These are phyloP conservation scores for Oostethus manadensis DNA, from an alignment of 2,113 vertebrate species.

Conservation along the genomic window DNA sequence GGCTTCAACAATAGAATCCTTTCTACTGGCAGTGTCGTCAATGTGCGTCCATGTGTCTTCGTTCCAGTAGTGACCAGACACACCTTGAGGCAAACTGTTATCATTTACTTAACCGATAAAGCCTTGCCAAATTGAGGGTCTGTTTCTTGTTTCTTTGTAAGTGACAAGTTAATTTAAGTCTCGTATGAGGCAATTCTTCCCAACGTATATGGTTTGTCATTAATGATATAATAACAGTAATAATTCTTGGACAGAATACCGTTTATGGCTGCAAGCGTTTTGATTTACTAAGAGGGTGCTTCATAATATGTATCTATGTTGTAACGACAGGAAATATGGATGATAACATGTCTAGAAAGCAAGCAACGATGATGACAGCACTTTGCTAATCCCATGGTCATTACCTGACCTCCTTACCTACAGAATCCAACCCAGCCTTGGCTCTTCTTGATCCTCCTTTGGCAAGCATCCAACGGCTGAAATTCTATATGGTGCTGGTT, in stretches of 20 bases:
- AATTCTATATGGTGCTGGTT: constrained; percentile 81
- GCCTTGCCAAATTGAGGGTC: constrained; percentile 37
- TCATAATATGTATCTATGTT: constrained; percentile 24
- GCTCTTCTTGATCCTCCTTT: constrained; percentile 48
- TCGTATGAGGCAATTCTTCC: constrained; percentile 26
- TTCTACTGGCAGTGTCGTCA: constrained; percentile 57
- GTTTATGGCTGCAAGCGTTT: constrained; percentile 24
- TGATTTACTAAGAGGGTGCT: constrained; percentile 41
- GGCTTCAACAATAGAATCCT: constrained; percentile 66
- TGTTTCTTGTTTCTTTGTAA: constrained; percentile 35
- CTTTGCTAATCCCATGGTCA: constrained; percentile 24
- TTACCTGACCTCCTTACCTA: constrained; percentile 44
- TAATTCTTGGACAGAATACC: constrained; percentile 37
- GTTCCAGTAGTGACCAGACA: constrained; percentile 48
- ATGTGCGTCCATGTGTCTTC: constrained; percentile 37
- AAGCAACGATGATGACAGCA: constrained; percentile 29
- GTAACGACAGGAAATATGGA: constrained; percentile 37
- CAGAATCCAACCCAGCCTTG: constrained; percentile 17
- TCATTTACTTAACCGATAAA: constrained; percentile 31
- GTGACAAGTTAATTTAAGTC: constrained; percentile 31
- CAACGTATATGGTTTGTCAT: constrained; percentile 31
- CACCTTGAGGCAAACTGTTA: constrained; percentile 60
- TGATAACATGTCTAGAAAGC: constrained; percentile 28
- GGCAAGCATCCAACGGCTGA: constrained; percentile 69
- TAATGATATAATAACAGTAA: constrained; percentile 22